phyloP scores from a whole-genome alignment of 2,113 vertebrate genomes.

The Patagioenas fasciata region DNA sequence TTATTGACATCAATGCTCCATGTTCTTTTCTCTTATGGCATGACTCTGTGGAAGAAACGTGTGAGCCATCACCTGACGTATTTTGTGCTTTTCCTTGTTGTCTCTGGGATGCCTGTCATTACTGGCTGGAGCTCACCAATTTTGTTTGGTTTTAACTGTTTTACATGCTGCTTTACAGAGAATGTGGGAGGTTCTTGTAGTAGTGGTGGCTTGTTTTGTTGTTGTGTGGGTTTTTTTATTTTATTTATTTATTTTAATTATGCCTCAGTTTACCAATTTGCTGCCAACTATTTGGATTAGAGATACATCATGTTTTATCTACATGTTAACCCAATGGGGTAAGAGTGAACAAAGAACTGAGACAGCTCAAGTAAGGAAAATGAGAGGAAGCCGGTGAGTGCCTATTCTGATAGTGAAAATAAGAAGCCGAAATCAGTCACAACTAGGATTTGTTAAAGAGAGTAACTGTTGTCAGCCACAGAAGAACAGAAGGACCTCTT shows the following conservation, averaged over 20 bases:
- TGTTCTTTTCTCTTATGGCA: not conserved
- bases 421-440: not conserved
- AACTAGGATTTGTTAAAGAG: not conserved
- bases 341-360: not conserved
- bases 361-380: not conserved
- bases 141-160: not conserved
- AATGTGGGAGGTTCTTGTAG: not conserved
- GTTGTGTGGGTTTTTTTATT: too few relatives aligned
- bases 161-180: not conserved
- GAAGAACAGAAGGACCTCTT: not conserved
- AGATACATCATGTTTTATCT: not conserved
- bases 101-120: not conserved
- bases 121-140: not conserved
- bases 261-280: not conserved
- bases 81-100: not conserved
- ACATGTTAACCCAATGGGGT: rapidly evolving
- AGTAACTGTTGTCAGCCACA: not conserved
- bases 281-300: not conserved
- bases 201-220: too few relatives aligned
- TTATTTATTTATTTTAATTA: not conserved
- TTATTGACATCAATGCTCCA: not conserved
- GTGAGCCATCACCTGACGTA: not conserved
- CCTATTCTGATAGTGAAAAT: not conserved
- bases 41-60: not conserved
- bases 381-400: not conserved